Base-by-base conservation (phyloP, 2,888 invertebrate species). In the Anarsia innoxiella region DNA sequence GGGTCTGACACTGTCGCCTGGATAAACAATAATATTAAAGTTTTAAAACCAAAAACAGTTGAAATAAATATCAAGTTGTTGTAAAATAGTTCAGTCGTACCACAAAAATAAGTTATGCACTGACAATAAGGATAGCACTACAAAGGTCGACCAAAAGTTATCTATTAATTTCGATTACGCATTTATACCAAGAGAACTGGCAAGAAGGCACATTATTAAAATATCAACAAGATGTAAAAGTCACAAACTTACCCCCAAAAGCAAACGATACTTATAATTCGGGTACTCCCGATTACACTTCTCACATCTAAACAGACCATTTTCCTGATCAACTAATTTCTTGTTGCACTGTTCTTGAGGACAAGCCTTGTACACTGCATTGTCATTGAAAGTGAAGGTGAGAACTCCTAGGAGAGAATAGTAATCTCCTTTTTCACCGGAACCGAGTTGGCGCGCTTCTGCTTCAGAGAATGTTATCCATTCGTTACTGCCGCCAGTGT, bases 241-340 rank as follows among this genome's bases (percentile, higher is more conserved):
- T n/a, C n/a, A n/a, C n/a, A n/a, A n/a, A n/a, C 91, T 89, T 72
- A 96, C 95, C 58, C 87, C 88, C 13, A 94, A 71, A 36, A 99
- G 82, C 46, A 97, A 79, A 28, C 97, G 88, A 78, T 95, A 95
- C 60, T 94, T 95, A 71, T 91, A 98, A 51, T 92, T 92, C 0
- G 93, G 90, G 65, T 88, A 94, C 48, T 95, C 94, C 37, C 89
- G 86, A 58, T 91, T 90, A 69, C 99, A 99, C 73, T 99, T 99
- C 70, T 99, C 99, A 73, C 99, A 99, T 36, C 96, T 87, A 75
- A 90, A 99, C 63, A 91, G 87, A 0, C 95, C 95, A 59, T 95
- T 95, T 46, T 92, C 91, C 59, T 92, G 89, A 69, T 98, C 97
- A 5, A 95, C 83, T 0, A 98, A 86, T 75, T 99, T 99, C 76